Base-by-base conservation (phyloP, 2,113 vertebrate species). In the Garra rufa region DNA sequence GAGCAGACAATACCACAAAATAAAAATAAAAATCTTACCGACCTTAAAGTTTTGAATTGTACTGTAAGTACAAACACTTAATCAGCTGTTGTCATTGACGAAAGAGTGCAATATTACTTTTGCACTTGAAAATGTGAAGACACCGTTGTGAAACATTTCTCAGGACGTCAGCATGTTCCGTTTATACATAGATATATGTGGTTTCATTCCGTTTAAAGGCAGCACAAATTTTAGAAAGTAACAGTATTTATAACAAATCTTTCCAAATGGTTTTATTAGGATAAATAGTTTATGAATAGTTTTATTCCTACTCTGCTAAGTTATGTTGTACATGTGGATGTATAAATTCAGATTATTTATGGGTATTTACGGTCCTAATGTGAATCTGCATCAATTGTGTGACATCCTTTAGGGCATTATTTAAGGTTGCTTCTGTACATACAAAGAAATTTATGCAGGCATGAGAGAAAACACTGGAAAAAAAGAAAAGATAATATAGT, bases 111-210 rank as follows among this genome's bases (percentile, higher is more conserved):
- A 81, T 89, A 48, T 59, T 30, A 59, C 17, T 1, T 44, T 88
- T 74, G 17, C 17, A 21, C 43, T 75, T 59, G 81, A 81, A 34
- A 69, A 63, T 71, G 70, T 52, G 80, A 59, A 69, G 26, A 83
- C 48, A 59, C 38, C 70, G 52, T 50, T 57, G 34, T 2, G 55
- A 81, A 67, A 14, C 82, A 21, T 41, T 90, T 91, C 92, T 92
- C 91, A 92, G 91, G 89, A 91, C 86, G 88, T 78, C n/a, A n/a
- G 17, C 24, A 44, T 65, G 79, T 76, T 89, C 38, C 71, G 83
- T 78, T 67, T 14, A 50, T 2, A 65, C 7, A 71, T 67, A 30
- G 73, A 30, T 82, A 88, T 87, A 85, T 14, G 70, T 34, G 43
- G 0, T 79, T 50, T 77, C 79, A 83, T 89, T 90, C 82, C 74